phyloP scores from a whole-genome alignment of 2,888 invertebrate genomes.

The Imbricaverruca yamaguchii region DNA sequence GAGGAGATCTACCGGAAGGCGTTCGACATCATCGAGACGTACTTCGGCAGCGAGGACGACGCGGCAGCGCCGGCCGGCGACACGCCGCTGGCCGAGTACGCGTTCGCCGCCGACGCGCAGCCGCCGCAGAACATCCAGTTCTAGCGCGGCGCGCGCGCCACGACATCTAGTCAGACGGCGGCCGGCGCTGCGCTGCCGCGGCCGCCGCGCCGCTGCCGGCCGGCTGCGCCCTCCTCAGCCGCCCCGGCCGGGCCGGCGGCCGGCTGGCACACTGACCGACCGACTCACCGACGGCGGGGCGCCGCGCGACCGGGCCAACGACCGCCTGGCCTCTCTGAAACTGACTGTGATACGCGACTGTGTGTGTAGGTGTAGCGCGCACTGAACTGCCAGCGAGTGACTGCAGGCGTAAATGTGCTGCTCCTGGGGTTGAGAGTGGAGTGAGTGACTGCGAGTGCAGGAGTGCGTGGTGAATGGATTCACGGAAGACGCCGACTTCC shows the following conservation, averaged over 20 bases:
- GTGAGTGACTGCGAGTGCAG: background rate
- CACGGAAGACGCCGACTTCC: no score
- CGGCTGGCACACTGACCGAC: background rate
- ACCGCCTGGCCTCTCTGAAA: background rate
- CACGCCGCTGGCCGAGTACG: constrained; percentile 9
- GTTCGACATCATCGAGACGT: constrained; percentile 92
- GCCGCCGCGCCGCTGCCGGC: background rate
- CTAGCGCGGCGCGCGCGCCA: background rate
- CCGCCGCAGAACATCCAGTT: background rate
- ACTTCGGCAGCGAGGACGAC: constrained; percentile 70
- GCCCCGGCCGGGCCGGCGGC: no score
- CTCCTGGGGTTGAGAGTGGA: no score
- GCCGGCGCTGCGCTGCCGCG: background rate
- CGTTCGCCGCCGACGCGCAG: background rate
- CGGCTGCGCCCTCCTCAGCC: background rate
- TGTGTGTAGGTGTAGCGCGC: no score
- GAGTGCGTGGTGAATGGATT: background rate
- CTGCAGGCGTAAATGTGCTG: no score
- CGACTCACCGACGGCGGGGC: background rate
- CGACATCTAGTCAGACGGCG: constrained; percentile 14
- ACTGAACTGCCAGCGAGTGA: no score
- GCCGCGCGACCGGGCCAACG: background rate
- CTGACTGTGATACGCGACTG: constrained; percentile 10
- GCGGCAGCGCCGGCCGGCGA: constrained; percentile 29
- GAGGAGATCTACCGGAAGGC: constrained; percentile 95